Conservation (phyloP, 1,140 invertebrate genomes). For the Monochamus saltuarius region DNA sequence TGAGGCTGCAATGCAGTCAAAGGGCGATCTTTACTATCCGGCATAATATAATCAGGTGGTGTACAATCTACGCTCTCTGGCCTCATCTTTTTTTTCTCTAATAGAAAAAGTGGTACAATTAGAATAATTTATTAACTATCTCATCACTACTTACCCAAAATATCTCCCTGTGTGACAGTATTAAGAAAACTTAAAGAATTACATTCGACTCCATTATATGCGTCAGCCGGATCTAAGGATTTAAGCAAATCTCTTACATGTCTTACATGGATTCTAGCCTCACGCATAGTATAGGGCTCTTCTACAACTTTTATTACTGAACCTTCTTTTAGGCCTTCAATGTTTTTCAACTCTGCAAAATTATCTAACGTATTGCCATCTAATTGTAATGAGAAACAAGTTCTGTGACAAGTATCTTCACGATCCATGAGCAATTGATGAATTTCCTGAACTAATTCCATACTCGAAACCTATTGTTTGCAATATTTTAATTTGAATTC, state of each 20-base stretch:
- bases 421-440: slow-evolving; percentile 97
- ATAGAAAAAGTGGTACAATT: background rate
- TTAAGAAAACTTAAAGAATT: slow-evolving; percentile 95
- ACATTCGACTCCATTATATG: slow-evolving; percentile 94
- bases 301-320: slow-evolving; percentile 91
- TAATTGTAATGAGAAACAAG: slow-evolving; percentile 95
- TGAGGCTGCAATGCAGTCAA: slow-evolving; percentile 84
- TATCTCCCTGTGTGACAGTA: slow-evolving; percentile 89
- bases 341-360: slow-evolving; percentile 96
- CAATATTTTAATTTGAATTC: slow-evolving; percentile 1
- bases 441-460: slow-evolving; percentile 98
- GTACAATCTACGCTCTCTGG: slow-evolving; percentile 94
- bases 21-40: slow-evolving; percentile 82
- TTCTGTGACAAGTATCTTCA: slow-evolving; percentile 96
- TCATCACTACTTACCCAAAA: slow-evolving; percentile 55
- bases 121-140: too few relatives aligned
- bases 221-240: slow-evolving; percentile 88
- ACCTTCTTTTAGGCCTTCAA: slow-evolving; percentile 93
- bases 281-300: slow-evolving; percentile 96
- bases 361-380: slow-evolving; percentile 94
- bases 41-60: slow-evolving; percentile 95
- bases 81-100: slow-evolving; percentile 85
- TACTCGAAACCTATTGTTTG: slow-evolving; percentile 79
- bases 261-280: slow-evolving; percentile 95
- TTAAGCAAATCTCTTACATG: slow-evolving; percentile 95